phyloP scores from a whole-genome alignment of 2,888 invertebrate species.

The Drosophila percnosoma region DNA sequence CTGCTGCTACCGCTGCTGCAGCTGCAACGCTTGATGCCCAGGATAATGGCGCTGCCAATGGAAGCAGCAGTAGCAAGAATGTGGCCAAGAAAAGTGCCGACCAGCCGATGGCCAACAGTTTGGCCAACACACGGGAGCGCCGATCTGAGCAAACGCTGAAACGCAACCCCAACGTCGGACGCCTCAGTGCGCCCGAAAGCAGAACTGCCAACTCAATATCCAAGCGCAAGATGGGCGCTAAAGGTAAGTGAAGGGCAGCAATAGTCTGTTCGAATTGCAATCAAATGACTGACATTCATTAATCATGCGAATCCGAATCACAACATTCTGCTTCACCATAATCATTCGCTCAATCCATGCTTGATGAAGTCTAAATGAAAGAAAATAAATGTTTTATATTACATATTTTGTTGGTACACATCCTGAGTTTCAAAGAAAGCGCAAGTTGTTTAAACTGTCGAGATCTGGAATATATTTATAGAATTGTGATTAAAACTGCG shows the following conservation, averaged over 20 bases:
- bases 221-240: slow-evolving; percentile 77
- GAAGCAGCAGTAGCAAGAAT: slow-evolving; percentile 67
- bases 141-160: slow-evolving; percentile 64
- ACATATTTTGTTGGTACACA: not conserved
- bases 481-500: not conserved
- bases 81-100: slow-evolving; percentile 80
- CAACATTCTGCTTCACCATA: slow-evolving; percentile 31
- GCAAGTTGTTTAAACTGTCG: not conserved
- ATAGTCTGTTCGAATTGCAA: not conserved
- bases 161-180: slow-evolving; percentile 50
- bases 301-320: slow-evolving; percentile 10
- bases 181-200: slow-evolving; percentile 50
- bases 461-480: not conserved
- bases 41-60: slow-evolving; percentile 40
- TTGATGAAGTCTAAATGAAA: not conserved
- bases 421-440: not conserved
- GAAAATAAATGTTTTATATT: not conserved
- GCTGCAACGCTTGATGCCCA: slow-evolving; percentile 46
- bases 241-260: slow-evolving; percentile 68
- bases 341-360: slow-evolving; percentile 12
- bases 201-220: slow-evolving; percentile 45
- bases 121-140: slow-evolving; percentile 65
- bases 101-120: slow-evolving; percentile 39
- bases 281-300: slow-evolving; percentile 23
- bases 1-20: slow-evolving; percentile 29